phyloP scores from a whole-genome alignment of 1,140 invertebrate genomes.

The Neodiprion pinetum region DNA sequence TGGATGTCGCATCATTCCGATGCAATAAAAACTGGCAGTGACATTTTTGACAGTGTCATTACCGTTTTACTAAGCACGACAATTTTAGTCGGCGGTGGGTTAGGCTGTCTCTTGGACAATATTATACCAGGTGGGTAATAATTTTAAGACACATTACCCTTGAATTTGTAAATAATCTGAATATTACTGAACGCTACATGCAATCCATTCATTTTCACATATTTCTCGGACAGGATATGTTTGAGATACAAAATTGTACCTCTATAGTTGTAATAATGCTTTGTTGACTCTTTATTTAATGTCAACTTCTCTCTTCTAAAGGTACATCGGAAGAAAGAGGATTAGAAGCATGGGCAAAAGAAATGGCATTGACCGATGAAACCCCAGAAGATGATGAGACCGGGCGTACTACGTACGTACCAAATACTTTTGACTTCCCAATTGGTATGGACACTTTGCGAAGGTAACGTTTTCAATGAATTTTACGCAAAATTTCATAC shows the following conservation, averaged over 20 bases:
- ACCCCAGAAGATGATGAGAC: slow-evolving; percentile 51
- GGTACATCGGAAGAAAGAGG: slow-evolving; percentile 75
- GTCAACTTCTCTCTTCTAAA: slow-evolving; percentile 40
- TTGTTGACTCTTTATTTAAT: not conserved
- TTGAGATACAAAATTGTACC: not conserved
- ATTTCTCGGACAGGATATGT: too few relatives aligned
- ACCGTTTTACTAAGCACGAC: slow-evolving; percentile 83
- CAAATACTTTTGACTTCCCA: slow-evolving; percentile 77
- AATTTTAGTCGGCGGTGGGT: slow-evolving; percentile 82
- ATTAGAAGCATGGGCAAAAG: slow-evolving; percentile 71
- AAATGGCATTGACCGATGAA: slow-evolving; percentile 69
- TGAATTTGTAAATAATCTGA: too few relatives aligned
- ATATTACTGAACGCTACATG: too few relatives aligned
- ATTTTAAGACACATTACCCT: not conserved
- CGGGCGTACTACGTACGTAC: slow-evolving; percentile 41
- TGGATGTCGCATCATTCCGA: slow-evolving; percentile 75
- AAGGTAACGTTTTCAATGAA: slow-evolving; percentile 53
- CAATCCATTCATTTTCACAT: too few relatives aligned
- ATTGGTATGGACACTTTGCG: slow-evolving; percentile 70
- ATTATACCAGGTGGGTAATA: slow-evolving; percentile 76
- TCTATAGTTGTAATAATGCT: not conserved
- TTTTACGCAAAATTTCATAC: not conserved
- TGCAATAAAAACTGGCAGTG: slow-evolving; percentile 73
- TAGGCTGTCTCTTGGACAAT: slow-evolving; percentile 85
- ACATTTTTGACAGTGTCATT: slow-evolving; percentile 76